These are phyloP conservation scores for Trachelipus rathkii DNA, from an alignment of 1,140 invertebrate genomes.

Conservation along the genomic window DNA sequence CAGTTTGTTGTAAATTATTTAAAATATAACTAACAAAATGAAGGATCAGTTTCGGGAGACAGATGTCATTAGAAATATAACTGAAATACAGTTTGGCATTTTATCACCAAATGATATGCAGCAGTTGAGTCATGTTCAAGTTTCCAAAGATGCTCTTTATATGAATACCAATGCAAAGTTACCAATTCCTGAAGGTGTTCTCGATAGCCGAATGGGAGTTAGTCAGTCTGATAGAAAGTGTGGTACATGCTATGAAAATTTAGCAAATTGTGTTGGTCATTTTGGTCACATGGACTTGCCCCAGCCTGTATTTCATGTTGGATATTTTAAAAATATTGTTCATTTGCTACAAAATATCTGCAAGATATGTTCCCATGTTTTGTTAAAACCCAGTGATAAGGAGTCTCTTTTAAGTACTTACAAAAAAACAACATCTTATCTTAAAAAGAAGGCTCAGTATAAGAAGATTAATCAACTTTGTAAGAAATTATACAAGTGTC, in stretches of 20 bases:
- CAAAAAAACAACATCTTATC: slow-evolving; percentile 72
- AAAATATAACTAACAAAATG: no score
- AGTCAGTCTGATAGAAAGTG: slow-evolving; percentile 77
- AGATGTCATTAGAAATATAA: slow-evolving; percentile 82
- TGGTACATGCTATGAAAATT: slow-evolving; percentile 82
- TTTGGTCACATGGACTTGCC: slow-evolving; percentile 95
- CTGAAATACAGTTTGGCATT: slow-evolving; percentile 88
- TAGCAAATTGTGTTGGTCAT: slow-evolving; percentile 94
- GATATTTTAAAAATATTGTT: slow-evolving; percentile 89
- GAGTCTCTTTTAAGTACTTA: slow-evolving; percentile 62
- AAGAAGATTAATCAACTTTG: slow-evolving; percentile 74
- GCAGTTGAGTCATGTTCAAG: slow-evolving; percentile 79
- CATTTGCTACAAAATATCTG: slow-evolving; percentile 94
- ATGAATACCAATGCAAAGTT: slow-evolving; percentile 62
- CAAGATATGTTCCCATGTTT: slow-evolving; percentile 81
- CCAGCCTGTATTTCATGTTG: slow-evolving; percentile 94
- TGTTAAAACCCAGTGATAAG: slow-evolving; percentile 64
- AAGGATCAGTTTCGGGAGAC: slow-evolving; percentile 90
- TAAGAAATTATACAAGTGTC: slow-evolving; percentile 71
- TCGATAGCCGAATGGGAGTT: slow-evolving; percentile 84
- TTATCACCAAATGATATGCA: slow-evolving; percentile 80
- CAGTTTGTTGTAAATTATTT: no score
- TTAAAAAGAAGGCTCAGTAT: slow-evolving; percentile 72
- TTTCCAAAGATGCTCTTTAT: slow-evolving; percentile 84
- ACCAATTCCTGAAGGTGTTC: slow-evolving; percentile 75